Evolutionary conservation across 2,113 vertebrate species (phyloP).

Genomic region (Castor canadensis): DNA sequence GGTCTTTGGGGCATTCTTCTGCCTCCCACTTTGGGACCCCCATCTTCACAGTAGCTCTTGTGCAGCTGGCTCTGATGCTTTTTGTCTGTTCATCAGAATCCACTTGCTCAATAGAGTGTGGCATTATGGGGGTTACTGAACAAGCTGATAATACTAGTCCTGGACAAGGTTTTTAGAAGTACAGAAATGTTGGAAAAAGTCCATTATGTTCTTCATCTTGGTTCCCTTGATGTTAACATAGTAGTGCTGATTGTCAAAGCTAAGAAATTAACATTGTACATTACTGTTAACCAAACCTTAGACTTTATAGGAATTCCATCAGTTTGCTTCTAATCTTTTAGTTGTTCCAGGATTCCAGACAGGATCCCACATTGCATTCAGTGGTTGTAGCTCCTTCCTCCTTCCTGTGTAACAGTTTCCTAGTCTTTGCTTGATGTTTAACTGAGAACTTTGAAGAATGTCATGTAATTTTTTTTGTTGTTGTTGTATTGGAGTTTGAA

Average conservation of each 20-base stretch:
- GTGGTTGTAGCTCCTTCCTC: neutral
- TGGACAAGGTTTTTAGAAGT: neutral
- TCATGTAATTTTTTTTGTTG: no score
- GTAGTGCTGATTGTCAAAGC: neutral
- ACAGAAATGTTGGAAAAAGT: neutral
- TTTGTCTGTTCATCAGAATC: neutral
- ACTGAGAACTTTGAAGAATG: neutral
- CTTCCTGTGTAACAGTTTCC: neutral
- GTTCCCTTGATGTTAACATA: neutral
- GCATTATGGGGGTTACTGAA: neutral
- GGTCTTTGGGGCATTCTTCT: neutral
- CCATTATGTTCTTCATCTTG: neutral
- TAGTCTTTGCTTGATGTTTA: neutral
- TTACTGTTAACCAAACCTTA: neutral
- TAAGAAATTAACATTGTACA: neutral
- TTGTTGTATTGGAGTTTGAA: no score
- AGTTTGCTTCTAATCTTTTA: neutral
- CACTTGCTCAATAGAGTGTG: neutral
- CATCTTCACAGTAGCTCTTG: neutral
- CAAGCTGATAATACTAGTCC: neutral
- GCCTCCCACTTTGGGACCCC: accelerated
- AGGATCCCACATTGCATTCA: neutral
- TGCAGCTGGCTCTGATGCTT: neutral
- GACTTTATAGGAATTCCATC: neutral
- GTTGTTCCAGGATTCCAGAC: neutral